phyloP scores from a whole-genome alignment of 2,888 invertebrate genomes.

The Aphodius sticticus region DNA sequence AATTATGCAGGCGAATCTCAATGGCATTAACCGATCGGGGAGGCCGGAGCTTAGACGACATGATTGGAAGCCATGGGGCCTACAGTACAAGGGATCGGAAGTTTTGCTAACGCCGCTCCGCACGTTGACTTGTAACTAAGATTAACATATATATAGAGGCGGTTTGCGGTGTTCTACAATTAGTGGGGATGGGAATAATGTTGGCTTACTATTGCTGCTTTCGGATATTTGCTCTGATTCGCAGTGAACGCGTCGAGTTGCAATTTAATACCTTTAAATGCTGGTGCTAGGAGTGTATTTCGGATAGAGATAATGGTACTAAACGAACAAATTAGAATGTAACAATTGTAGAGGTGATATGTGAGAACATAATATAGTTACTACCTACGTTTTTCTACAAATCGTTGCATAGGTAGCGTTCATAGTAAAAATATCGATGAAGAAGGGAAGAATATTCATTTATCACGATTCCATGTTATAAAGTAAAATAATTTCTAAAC shows the following conservation, averaged over 20 bases:
- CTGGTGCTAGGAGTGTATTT: too few relatives aligned
- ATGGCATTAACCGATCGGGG: neutral
- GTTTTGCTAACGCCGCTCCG: neutral
- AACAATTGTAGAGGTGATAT: too few relatives aligned
- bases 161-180: constrained; percentile 4
- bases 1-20: neutral
- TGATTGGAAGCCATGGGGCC: neutral
- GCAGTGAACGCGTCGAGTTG: neutral
- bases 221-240: neutral
- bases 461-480: too few relatives aligned
- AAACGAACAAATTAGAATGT: too few relatives aligned
- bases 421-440: too few relatives aligned
- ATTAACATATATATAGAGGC: neutral
- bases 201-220: neutral
- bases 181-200: neutral
- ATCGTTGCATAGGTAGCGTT: too few relatives aligned
- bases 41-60: neutral
- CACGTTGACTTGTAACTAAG: neutral
- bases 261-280: neutral
- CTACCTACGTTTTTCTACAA: too few relatives aligned
- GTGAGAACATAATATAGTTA: too few relatives aligned
- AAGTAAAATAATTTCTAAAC: too few relatives aligned
- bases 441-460: too few relatives aligned
- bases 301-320: too few relatives aligned
- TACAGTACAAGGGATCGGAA: neutral